phyloP scores from a whole-genome alignment of 2,888 invertebrate species.

The Trisateles emortualis region DNA sequence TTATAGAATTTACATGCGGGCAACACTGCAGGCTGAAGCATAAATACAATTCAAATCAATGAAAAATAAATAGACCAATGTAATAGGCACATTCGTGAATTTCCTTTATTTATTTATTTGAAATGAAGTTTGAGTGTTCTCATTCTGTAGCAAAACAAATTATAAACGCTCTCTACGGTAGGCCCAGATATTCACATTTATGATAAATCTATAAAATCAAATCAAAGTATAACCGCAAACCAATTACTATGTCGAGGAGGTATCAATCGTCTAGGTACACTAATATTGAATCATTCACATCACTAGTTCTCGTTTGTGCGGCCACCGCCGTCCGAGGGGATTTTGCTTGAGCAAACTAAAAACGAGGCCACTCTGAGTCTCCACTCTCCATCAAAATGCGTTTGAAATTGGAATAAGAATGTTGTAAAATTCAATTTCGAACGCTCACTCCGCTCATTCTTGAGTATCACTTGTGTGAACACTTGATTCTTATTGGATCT shows the following conservation, averaged over 20 bases:
- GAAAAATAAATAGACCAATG: too few species aligned
- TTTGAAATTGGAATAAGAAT: conserved; percentile 50
- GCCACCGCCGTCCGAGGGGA: conserved; percentile 15
- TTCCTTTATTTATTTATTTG: too few species aligned
- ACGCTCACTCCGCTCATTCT: conserved; percentile 26
- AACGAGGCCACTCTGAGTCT: conserved; percentile 37
- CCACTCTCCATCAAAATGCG: conserved; percentile 37
- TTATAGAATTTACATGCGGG: too few species aligned
- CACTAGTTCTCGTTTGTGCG: conserved; percentile 15
- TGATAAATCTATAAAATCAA: too few species aligned
- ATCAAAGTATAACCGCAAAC: not conserved
- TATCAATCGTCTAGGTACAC: conserved; percentile 8
- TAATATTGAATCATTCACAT: conserved; percentile 24
- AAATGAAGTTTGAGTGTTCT: too few species aligned
- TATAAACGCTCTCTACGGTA: too few species aligned
- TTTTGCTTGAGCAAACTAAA: conserved; percentile 46
- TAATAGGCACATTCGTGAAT: too few species aligned
- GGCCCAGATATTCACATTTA: too few species aligned
- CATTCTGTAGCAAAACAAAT: too few species aligned
- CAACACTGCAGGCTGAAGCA: too few species aligned
- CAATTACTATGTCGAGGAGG: not conserved
- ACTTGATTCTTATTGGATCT: conserved; percentile 37
- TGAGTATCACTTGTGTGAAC: conserved; percentile 22
- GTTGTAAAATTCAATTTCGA: conserved; percentile 47
- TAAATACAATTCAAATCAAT: too few species aligned